Base-by-base conservation (phyloP, 2,797 vertebrate genomes). In the Catostomus latipinnis region DNA sequence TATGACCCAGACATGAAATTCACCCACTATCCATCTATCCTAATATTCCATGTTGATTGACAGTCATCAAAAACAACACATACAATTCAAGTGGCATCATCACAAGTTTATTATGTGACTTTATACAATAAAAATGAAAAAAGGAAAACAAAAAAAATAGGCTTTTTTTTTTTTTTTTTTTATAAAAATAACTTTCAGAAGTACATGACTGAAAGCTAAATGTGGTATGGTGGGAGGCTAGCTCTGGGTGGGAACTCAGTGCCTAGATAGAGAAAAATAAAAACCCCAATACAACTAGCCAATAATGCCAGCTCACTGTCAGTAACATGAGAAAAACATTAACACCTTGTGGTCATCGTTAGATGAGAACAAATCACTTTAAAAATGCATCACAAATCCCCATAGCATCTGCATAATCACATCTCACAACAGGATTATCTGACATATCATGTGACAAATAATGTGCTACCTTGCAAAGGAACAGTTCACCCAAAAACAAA, bases 131-230 rank as follows among this genome's bases (percentile, higher is more conserved):
- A 90, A 91, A 90, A 86, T 74, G 54, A 79, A 86, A 78, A 78
- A 73, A 68, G 86, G 65, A 85, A 86, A 75, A 67, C 16, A 70
- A 74, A 85, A 87, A 93, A 94, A 93, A 90, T 92, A 93, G 34
- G 34, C 34, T 34, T 34, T 34, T 34, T 34, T 34, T 34, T 34
- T 34, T n/a, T n/a, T n/a, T 22, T 22, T 22, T 34, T 34, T 94
- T 89, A 91, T 94, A 93, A 95, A 95, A 91, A 95, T 90, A 95
- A 93, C 93, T 93, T 48, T 60, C 58, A 62, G 93, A 92, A 92
- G 90, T 94, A 95, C 93, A 96, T 95, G 93, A 94, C 93, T 93
- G 93, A 93, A 74, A 95, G 94, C 93, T 95, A 95, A 95, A 94
- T 92, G 91, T 90, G 85, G 92, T 93, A 91, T 92, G 91, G 84